Conservation (phyloP, 2,888 invertebrate genomes). For the Lydus trimaculatus region DNA sequence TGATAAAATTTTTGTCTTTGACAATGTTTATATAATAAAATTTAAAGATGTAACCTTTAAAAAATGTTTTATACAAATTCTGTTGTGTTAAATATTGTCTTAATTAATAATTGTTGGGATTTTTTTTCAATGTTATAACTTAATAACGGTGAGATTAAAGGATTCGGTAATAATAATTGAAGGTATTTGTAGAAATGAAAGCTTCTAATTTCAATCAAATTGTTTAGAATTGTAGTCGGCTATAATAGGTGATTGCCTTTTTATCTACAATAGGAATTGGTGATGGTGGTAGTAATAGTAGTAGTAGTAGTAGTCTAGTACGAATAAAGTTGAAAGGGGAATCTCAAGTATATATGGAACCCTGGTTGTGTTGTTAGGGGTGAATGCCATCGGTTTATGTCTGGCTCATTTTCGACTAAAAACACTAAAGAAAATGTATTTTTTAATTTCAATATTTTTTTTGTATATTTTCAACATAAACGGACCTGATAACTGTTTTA, state of each 20-base stretch:
- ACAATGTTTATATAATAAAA: slow-evolving; percentile 1
- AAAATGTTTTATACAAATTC: not conserved
- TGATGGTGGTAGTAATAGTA: too few relatives aligned
- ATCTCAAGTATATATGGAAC: not conserved
- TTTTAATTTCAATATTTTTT: too few relatives aligned
- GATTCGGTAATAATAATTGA: too few relatives aligned
- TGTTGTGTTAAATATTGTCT: not conserved
- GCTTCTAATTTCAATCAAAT: too few relatives aligned
- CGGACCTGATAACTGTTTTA: too few relatives aligned
- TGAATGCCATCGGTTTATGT: slow-evolving; percentile 1
- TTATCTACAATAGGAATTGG: not conserved
- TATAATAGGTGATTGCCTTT: not conserved
- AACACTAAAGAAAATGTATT: too few relatives aligned
- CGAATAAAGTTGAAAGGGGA: not conserved
- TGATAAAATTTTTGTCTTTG: not conserved
- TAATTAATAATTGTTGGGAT: not conserved
- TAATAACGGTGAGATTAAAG: too few relatives aligned
- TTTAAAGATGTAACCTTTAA: not conserved
- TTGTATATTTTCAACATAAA: too few relatives aligned
- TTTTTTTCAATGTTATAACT: too few relatives aligned
- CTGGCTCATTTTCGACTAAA: not conserved
- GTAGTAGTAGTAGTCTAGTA: too few relatives aligned
- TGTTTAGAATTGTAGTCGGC: too few relatives aligned
- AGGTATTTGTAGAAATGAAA: not conserved
- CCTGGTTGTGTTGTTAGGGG: not conserved